Percentiles rank a stretch among this genome's conserved stretches.
Evolutionary conservation across 1,140 invertebrate species (phyloP).

Genomic region (Octopus sinensis): DNA sequence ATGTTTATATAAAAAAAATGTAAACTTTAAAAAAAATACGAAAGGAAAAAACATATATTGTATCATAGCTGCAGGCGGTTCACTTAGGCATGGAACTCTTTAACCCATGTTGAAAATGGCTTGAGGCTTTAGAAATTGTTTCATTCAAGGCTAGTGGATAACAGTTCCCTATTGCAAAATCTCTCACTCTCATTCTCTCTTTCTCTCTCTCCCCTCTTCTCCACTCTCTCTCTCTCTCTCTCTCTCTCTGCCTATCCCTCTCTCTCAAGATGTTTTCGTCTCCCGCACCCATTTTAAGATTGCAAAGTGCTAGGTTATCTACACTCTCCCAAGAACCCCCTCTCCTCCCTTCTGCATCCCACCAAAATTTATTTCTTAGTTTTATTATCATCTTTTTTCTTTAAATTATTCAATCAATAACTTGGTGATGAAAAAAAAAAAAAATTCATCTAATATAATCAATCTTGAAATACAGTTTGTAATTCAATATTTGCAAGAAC

Average conservation of each 20-base stretch:
- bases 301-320: no score
- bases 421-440: background rate
- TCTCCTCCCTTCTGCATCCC: no score
- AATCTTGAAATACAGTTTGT: background rate
- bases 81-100: conserved; percentile 3
- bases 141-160: background rate
- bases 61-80: background rate
- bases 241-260: background rate
- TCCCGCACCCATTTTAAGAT: no score
- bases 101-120: conserved; percentile 6
- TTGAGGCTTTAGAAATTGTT: background rate
- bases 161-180: background rate
- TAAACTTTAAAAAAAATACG: no score
- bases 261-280: no score
- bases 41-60: background rate
- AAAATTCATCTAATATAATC: background rate
- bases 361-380: no score
- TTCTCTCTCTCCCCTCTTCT: background rate
- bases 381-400: no score
- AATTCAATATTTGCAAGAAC: background rate
- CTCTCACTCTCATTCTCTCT: background rate
- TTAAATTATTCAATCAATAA: no score
- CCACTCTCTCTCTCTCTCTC: background rate
- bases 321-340: no score
- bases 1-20: background rate